Conservation (phyloP, 2,888 invertebrate species). For the Mimumesa dahlbomi region DNA sequence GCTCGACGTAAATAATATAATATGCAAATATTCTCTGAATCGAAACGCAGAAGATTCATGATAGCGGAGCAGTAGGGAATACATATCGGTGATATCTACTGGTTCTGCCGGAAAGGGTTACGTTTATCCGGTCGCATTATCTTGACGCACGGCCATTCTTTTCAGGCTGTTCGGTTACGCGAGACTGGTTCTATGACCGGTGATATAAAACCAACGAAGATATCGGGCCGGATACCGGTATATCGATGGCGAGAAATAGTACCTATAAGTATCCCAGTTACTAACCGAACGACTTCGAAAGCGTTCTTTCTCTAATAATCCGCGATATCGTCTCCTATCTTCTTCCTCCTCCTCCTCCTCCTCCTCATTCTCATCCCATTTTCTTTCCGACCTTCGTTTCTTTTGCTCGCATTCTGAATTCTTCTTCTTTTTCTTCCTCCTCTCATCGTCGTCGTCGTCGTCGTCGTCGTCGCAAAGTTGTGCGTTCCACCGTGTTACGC, state of each 20-base stretch:
- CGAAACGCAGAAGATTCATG: not conserved
- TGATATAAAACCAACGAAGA: constrained; percentile 58
- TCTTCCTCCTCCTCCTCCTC: not conserved
- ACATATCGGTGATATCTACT: constrained; percentile 49
- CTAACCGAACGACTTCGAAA: constrained; percentile 38
- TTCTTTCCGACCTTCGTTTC: not conserved
- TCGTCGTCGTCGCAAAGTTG: not conserved
- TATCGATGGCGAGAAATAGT: constrained; percentile 59
- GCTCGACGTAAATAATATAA: constrained; percentile 44
- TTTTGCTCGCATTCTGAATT: constrained; percentile 17
- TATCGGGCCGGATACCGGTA: constrained; percentile 41
- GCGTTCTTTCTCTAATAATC: constrained; percentile 46
- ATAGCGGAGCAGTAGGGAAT: not conserved
- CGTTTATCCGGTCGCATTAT: constrained; percentile 68
- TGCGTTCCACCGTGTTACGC: constrained; percentile 8
- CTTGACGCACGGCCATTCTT: constrained; percentile 65
- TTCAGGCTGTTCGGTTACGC: constrained; percentile 57
- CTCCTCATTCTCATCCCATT: too few species aligned
- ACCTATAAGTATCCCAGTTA: constrained; percentile 50
- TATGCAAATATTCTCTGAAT: constrained; percentile 25
- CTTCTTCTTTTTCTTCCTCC: constrained; percentile 6
- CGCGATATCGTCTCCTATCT: constrained; percentile 37
- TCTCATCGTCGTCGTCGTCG: not conserved
- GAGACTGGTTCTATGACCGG: constrained; percentile 58
- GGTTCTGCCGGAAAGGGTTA: constrained; percentile 65